Conservation (phyloP, 2,113 vertebrate species). For the Chloroceryle aenea region DNA sequence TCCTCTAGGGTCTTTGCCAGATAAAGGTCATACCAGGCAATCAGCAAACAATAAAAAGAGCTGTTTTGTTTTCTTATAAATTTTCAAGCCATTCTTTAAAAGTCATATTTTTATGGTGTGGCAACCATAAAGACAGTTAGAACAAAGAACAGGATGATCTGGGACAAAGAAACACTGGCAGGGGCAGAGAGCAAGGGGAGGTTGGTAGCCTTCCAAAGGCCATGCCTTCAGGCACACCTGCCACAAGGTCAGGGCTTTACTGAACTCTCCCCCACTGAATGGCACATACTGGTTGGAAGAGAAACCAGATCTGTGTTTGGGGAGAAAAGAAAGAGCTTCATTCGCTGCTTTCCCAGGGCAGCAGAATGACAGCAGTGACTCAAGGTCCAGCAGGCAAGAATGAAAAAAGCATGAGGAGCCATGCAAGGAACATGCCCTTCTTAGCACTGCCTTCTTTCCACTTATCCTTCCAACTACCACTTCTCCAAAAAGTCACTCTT, state of each 20-base stretch:
- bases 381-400: background rate
- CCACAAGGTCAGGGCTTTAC: background rate
- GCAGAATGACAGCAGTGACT: background rate
- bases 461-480: background rate
- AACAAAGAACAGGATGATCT: background rate
- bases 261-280: background rate
- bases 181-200: background rate
- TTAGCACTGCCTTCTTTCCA: background rate
- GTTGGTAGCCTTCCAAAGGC: background rate
- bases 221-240: background rate
- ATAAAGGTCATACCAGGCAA: background rate
- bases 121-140: background rate
- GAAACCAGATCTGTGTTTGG: background rate
- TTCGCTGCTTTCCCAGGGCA: background rate
- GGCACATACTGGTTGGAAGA: background rate
- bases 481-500: background rate
- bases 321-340: background rate
- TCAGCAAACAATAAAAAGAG: background rate
- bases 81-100: background rate
- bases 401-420: background rate
- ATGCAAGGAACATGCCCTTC: background rate
- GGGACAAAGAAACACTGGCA: background rate
- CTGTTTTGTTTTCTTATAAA: background rate
- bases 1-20: background rate
- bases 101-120: background rate